These are phyloP conservation scores for Pantelozetes paolii DNA, from an alignment of 2,888 invertebrate genomes.

Conservation along the genomic window DNA sequence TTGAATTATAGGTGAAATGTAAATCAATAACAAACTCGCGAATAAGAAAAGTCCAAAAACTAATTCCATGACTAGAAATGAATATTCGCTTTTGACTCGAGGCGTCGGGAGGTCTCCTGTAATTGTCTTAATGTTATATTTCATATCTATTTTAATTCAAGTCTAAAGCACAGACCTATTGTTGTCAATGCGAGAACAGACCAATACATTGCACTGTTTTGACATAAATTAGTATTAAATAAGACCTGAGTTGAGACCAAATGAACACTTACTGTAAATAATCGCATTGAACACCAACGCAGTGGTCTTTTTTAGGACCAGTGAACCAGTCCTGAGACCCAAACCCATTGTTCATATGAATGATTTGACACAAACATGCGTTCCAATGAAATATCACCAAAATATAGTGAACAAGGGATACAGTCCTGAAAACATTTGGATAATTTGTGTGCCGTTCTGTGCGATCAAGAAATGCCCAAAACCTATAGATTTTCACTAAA, in stretches of 20 bases:
- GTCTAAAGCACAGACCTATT: conserved; percentile 62
- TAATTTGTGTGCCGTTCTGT: conserved; percentile 98
- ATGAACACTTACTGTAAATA: conserved; percentile 66
- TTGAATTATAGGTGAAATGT: neutral
- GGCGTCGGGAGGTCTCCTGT: conserved; percentile 72
- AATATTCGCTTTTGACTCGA: conserved; percentile 86
- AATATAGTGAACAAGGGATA: conserved; percentile 53
- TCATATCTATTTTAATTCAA: neutral
- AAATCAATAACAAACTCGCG: conserved; percentile 59
- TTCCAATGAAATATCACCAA: conserved; percentile 99
- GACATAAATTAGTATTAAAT: too few relatives aligned
- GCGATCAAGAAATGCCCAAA: conserved; percentile 97
- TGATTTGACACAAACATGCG: conserved; percentile 95
- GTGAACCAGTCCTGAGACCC: conserved; percentile 59
- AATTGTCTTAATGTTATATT: neutral
- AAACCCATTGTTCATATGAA: conserved; percentile 90
- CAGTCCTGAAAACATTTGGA: conserved; percentile 80
- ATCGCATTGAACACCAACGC: conserved; percentile 76
- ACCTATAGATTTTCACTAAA: conserved; percentile 93
- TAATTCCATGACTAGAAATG: conserved; percentile 90
- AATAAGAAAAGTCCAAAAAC: conserved; percentile 90
- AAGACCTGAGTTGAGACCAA: neutral
- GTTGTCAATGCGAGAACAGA: conserved; percentile 93
- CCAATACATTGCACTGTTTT: conserved; percentile 80
- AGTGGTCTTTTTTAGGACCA: conserved; percentile 67